Evolutionary conservation across 1,140 invertebrate species (phyloP).

Genomic region (Chrysomallon squamiferum): DNA sequence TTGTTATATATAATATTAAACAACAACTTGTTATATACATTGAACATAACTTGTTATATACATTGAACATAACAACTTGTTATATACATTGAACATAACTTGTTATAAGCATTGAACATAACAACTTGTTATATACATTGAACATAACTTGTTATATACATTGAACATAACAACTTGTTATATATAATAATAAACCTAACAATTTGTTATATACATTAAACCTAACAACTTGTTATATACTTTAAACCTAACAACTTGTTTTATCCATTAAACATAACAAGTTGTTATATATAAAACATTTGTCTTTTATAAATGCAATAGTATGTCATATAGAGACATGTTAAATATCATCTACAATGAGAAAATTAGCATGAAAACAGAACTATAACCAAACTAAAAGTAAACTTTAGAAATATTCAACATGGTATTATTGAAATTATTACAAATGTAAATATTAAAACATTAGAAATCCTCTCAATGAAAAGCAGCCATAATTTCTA

Average conservation of each 20-base stretch:
- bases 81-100: background rate
- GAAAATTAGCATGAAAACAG: background rate
- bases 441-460: background rate
- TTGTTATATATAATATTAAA: background rate
- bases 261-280: background rate
- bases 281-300: background rate
- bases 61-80: background rate
- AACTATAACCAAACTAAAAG: background rate
- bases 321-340: background rate
- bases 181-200: background rate
- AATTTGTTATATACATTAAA: background rate
- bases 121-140: background rate
- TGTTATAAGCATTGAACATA: background rate
- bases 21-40: background rate
- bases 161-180: background rate
- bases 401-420: background rate
- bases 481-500: background rate
- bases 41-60: background rate
- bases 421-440: background rate
- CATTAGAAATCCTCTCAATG: background rate
- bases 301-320: background rate
- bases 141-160: background rate
- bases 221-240: background rate
- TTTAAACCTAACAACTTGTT: background rate
- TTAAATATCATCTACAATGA: background rate